Conservation (phyloP, 2,888 invertebrate species). For the Philonicus albiceps region DNA sequence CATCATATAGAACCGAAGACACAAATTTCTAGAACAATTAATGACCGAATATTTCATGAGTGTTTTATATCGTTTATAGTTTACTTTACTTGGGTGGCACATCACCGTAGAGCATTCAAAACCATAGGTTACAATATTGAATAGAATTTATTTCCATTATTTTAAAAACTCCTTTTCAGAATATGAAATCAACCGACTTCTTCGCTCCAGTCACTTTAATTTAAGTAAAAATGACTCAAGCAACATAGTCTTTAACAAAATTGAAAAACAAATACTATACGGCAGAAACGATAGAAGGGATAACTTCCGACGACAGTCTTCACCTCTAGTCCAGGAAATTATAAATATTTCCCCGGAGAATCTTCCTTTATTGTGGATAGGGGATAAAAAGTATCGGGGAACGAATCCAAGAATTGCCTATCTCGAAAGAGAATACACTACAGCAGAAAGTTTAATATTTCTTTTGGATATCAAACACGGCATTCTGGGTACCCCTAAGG, state of each 20-base stretch:
- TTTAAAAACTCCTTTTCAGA: constrained; percentile 47
- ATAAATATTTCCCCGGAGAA: constrained; percentile 53
- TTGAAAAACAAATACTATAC: constrained; percentile 56
- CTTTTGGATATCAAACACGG: constrained; percentile 56
- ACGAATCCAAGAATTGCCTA: constrained; percentile 56
- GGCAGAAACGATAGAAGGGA: constrained; percentile 56
- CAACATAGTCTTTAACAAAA: constrained; percentile 51
- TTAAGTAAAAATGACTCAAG: constrained; percentile 50
- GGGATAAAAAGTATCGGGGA: constrained; percentile 59
- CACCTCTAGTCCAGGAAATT: constrained; percentile 60
- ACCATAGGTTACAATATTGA: constrained; percentile 51
- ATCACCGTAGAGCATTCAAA: constrained; percentile 57
- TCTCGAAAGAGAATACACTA: constrained; percentile 58
- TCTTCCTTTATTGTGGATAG: constrained; percentile 60
- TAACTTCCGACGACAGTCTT: constrained; percentile 58
- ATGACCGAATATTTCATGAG: constrained; percentile 57
- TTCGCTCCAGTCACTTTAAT: constrained; percentile 60
- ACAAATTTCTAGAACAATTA: constrained; percentile 55
- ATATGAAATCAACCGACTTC: constrained; percentile 59
- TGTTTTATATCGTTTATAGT: constrained; percentile 57
- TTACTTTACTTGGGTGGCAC: constrained; percentile 59
- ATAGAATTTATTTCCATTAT: neutral
- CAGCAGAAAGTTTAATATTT: constrained; percentile 54
- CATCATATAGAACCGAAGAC: constrained; percentile 56
- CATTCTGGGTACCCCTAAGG: constrained; percentile 59